Base-by-base conservation (phyloP, 2,113 vertebrate species). In the Geothlypis trichas region DNA sequence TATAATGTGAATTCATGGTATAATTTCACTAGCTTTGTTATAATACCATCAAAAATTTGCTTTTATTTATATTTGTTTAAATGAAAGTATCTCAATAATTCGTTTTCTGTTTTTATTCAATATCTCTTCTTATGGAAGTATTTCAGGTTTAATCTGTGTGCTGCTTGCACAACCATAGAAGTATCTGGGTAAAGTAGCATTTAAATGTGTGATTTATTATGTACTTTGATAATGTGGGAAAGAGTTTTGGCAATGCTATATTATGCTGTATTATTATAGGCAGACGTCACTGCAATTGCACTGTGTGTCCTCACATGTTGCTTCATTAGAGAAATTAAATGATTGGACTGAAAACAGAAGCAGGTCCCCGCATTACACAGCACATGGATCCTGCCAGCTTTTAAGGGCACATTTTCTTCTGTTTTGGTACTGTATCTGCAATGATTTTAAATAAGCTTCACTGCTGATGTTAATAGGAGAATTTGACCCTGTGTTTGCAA, bases 401-500 rank as follows among this genome's bases (percentile, higher is more conserved):
- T 72, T 77, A 67, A 68, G 52, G n/a, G 23, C 18, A 72, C 16
- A 13, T 26, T 78, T 90, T 75, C 15, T 47, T 58, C 44, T 87
- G 22, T 61, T 95, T 87, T 81, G 9, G 41, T 69, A 54, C 65
- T 75, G 11, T 77, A 63, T 41, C 30, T 30, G 13, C 62, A 86
- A 15, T 30, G n/a, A 94, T 85, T 93, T 95, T 93, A 59, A 67
- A 16, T 63, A 87, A 78, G 33, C 16, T 57, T 91, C 52, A 21
- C 12, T 46, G 51, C n/a, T 71, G 35, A 87, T 82, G 79, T 82
- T 91, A 93, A 88, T 47, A 85, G 30, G 42, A 17, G 84, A 87
- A 91, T 77, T 76, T 72, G 69, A 91, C 63, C 66, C 35, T 66
- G 4, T 88, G 67, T 93, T 86, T 96, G 82, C 68, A 86, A 51